Percentiles rank a stretch among this genome's conserved stretches.
Evolutionary conservation across 2,888 invertebrate genomes (phyloP).

Genomic region (Torymus aiolomorphi): DNA sequence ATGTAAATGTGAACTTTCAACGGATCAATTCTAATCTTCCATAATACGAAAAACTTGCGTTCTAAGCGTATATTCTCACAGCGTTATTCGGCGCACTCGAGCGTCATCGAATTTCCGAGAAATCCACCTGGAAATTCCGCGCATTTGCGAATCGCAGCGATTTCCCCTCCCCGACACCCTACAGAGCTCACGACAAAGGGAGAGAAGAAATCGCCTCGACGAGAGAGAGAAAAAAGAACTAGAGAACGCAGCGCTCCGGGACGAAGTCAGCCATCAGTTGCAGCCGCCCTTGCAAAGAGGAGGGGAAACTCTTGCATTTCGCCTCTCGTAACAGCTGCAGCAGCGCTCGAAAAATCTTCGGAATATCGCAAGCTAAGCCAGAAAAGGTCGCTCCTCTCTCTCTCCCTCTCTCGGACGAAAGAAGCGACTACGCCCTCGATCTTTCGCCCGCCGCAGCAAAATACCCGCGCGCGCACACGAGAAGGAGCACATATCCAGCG

Average conservation of each 20-base stretch:
- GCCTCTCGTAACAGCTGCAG: slow-evolving; percentile 45
- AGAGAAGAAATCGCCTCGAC: slow-evolving; percentile 4
- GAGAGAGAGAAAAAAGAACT: background rate
- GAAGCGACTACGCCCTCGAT: slow-evolving; percentile 24
- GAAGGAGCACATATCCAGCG: slow-evolving; percentile 31
- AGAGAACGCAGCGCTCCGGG: background rate
- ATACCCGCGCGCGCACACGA: slow-evolving; percentile 29
- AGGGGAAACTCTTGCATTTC: slow-evolving; percentile 41
- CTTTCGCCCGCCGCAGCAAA: slow-evolving; percentile 37
- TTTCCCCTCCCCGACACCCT: too few species aligned
- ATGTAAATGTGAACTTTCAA: too few species aligned
- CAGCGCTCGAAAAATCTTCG: slow-evolving; percentile 24
- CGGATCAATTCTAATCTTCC: too few species aligned
- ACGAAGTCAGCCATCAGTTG: slow-evolving; percentile 38
- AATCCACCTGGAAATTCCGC: too few species aligned
- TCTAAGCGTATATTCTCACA: too few species aligned
- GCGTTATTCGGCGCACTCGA: too few species aligned
- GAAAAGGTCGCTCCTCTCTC: slow-evolving; percentile 8
- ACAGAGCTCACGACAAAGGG: too few species aligned
- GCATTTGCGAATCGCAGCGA: too few species aligned
- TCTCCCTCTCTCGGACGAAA: background rate
- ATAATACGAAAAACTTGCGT: too few species aligned
- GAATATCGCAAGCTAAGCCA: slow-evolving; percentile 52
- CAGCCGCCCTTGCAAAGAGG: slow-evolving; percentile 4
- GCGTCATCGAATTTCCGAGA: too few species aligned